These are phyloP conservation scores for Acipenser transmontanus DNA, from an alignment of 2,797 vertebrate genomes.

Conservation along the genomic window DNA sequence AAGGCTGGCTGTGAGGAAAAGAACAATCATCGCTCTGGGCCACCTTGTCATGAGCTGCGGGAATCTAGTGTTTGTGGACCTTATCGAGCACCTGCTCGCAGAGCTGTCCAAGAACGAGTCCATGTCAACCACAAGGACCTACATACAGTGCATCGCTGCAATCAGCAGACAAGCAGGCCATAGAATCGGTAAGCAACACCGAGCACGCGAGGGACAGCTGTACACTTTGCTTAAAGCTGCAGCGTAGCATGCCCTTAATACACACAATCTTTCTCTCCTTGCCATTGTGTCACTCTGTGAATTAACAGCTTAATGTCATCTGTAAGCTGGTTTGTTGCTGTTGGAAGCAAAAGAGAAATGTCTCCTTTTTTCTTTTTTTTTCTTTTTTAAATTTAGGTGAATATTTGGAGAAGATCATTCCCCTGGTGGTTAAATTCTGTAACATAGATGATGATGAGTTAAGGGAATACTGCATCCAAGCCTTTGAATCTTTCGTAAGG, in stretches of 20 bases:
- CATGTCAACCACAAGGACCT: conserved; percentile 97
- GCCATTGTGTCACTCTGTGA: conserved; percentile 2
- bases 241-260: conserved; percentile 6
- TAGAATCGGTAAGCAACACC: conserved; percentile 78
- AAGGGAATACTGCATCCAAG: conserved; percentile 97
- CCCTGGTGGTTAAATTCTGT: conserved; percentile 96
- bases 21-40: conserved; percentile 95
- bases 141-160: conserved; percentile 97
- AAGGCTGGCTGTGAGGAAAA: conserved; percentile 95
- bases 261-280: conserved; percentile 6
- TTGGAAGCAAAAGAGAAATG: neutral
- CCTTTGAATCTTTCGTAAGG: conserved; percentile 96
- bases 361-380: conserved; percentile 4
- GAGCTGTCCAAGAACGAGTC: conserved; percentile 95
- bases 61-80: conserved; percentile 95
- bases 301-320: conserved; percentile 15
- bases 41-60: conserved; percentile 98
- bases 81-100: conserved; percentile 92
- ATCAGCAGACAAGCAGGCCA: conserved; percentile 98
- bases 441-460: conserved; percentile 95
- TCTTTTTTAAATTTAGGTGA: conserved; percentile 62
- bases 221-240: neutral
- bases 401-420: conserved; percentile 93
- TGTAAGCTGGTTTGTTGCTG: neutral
- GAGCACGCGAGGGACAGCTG: neutral